phyloP scores from a whole-genome alignment of 1,140 invertebrate species.

The Drosophila virilis region DNA sequence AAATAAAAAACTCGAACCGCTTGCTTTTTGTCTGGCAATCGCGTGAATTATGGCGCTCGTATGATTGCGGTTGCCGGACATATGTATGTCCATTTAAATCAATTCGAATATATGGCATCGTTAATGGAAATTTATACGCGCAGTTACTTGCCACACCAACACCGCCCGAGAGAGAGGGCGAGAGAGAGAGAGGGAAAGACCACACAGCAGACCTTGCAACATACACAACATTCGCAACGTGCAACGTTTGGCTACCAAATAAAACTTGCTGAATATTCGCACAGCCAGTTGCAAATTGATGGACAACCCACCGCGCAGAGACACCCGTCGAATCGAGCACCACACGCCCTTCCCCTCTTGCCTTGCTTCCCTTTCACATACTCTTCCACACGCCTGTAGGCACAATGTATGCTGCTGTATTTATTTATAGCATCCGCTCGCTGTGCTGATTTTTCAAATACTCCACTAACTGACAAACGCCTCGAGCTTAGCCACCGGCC shows the following conservation, averaged over 20 bases:
- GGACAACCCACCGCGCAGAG: slow-evolving; percentile 65
- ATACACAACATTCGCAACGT: slow-evolving; percentile 19
- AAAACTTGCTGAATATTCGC: slow-evolving; percentile 77
- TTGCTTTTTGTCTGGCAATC: slow-evolving; percentile 39
- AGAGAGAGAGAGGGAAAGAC: not conserved
- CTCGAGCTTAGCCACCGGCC: slow-evolving; percentile 19
- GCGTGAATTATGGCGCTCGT: slow-evolving; percentile 71
- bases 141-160: slow-evolving; percentile 47
- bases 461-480: slow-evolving; percentile 54
- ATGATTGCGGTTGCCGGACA: slow-evolving; percentile 64
- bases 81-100: slow-evolving; percentile 75
- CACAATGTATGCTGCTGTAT: slow-evolving; percentile 58
- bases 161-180: slow-evolving; percentile 2
- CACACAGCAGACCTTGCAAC: slow-evolving; percentile 26
- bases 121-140: slow-evolving; percentile 82
- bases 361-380: not conserved
- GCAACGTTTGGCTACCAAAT: slow-evolving; percentile 56
- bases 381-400: slow-evolving; percentile 34
- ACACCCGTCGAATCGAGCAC: slow-evolving; percentile 20
- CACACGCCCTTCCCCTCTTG: not conserved
- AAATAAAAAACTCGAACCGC: slow-evolving; percentile 37
- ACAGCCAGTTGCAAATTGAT: slow-evolving; percentile 76
- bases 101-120: slow-evolving; percentile 76
- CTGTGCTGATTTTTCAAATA: slow-evolving; percentile 76
- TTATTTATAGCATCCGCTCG: slow-evolving; percentile 64